Evolutionary conservation across 2,797 vertebrate species (phyloP), one percentile per base, ranked within the genome.

Genomic region (Darevskia nairensis): DNA sequence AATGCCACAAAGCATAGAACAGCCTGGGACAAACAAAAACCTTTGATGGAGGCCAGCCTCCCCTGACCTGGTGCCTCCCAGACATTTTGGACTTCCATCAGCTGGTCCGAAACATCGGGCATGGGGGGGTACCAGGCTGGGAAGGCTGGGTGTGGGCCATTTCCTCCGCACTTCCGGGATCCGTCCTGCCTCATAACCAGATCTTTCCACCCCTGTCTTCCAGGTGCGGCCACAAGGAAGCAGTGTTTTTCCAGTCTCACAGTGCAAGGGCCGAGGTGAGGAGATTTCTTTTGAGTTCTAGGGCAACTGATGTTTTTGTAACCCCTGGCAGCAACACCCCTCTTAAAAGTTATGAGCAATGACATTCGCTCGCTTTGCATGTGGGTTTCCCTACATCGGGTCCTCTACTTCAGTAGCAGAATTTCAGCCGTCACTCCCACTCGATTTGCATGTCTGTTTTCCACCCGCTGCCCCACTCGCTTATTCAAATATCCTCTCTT

Each of bases 231-330:
- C 98, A 99, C 97, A 99, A 99, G 96, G 98, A 99, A 95, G 98
- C 98, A 4, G 98, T 99, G 85, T 99, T 99, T 90, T 99, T 99
- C 97, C 98, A 99, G 95, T 99, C 98, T 4, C 98, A 99, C 96
- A 99, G 98, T 91, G 98, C 98, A 93, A 98, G 98, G 90, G 98
- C 98, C 8, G 98, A 99, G 98, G 98, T 99, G 96, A 91, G 93
- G 55, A 66, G 27, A 0, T 10, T 23, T 8, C 7, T 11, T 27
- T 10, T 61, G 44, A 59, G 3, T 29, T 64, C 0, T 9, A 11
- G 50, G 69, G 17, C 41, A 66, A 25, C 55, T 1, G 4, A 1
- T 3, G 13, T 44, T 29, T 55, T 23, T 6, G 7, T 2, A 35
- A 4, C n/a, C 8, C 7, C 17, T 39, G 21, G 64, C 13, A 44